Evolutionary conservation across 2,797 vertebrate species (phyloP).

Genomic region (Coranthus polyacanthus): DNA sequence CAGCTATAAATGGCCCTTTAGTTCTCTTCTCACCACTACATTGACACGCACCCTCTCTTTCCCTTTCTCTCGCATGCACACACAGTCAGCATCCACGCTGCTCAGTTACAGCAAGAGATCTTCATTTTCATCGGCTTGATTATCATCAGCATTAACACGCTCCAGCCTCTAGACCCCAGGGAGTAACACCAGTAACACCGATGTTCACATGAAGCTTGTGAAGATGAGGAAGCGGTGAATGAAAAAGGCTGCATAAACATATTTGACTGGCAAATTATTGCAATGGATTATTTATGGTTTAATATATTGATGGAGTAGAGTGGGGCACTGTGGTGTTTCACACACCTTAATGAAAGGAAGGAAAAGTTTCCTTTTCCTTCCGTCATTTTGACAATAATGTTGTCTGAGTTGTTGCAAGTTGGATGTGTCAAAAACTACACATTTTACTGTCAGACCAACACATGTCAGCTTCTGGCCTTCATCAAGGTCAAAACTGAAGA

Average conservation of each 20-base stretch:
- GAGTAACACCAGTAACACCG: conserved; percentile 40
- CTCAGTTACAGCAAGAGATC: conserved; percentile 45
- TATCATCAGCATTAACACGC: conserved; percentile 59
- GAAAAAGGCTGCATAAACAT: conserved; percentile 14
- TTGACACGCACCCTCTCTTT: conserved; percentile 54
- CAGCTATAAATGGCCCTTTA: conserved; percentile 82
- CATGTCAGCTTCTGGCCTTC: too few species aligned
- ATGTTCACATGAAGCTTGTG: conserved; percentile 51
- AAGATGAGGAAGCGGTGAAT: conserved; percentile 47
- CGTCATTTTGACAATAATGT: too few species aligned
- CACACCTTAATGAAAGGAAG: too few species aligned
- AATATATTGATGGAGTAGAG: neutral
- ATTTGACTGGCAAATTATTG: conserved; percentile 17
- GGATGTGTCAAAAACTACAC: too few species aligned
- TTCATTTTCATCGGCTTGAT: conserved; percentile 69
- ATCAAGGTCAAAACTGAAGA: too few species aligned
- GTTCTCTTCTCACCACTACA: conserved; percentile 72
- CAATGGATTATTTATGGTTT: conserved; percentile 30
- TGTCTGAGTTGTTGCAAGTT: too few species aligned
- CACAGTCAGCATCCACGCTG: conserved; percentile 29
- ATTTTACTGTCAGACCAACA: too few species aligned
- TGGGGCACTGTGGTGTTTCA: neutral
- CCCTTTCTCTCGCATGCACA: conserved; percentile 26
- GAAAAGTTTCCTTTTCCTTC: too few species aligned
- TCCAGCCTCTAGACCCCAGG: conserved; percentile 38